Base-by-base conservation (phyloP, 37 sponge, comb jelly and placozoan species). In the Corticium candelabrum region DNA sequence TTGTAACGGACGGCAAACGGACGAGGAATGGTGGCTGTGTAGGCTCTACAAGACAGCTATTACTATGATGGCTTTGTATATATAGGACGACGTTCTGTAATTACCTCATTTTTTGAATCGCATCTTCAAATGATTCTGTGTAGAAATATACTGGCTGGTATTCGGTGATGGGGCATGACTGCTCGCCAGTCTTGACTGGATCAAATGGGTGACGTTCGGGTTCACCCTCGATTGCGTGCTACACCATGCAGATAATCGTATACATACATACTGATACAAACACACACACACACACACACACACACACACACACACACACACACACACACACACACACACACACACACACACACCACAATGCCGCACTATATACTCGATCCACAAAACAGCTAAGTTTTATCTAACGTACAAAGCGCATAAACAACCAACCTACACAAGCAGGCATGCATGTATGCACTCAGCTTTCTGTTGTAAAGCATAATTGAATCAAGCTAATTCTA, bases 101-200 rank as follows among this genome's bases (percentile, higher is more conserved):
- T 5, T 43, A 97, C 99, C 78, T 92, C 39, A 98, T 34, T 68
- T 94, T 98, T 77, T 89, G 75, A 56, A 89, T 89, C 67, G 92
- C 99, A 68, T 86, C 84, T 33, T 80, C 77, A 40, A 98, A 98
- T 40, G 84, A 87, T n/a, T 91, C 91, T 37, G 99, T 91, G 0
- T 87, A 80, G 70, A 94, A 98, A 85, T 98, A 98, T 3, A 84
- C 81, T 5, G 95, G 95, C 74, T 98, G 99, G 85, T 91, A 89
- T 31, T 87, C 88, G 15, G 95, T 94, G 68, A 98, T 86, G 34
- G 89, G 92, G 77, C 94, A 98, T 75, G 76, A 74, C 77, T 86
- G 88, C 3, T 83, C 34, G 3, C 41, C 74, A 32, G 87, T 94
- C 74, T 87, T 88, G 39, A 62, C 79, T 0, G 87, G 85, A 11